A percentile compares a stretch with the other conserved stretches of the same genome.
phyloP scores from a whole-genome alignment of 2,888 invertebrate species.

The Heliconius ethilla region DNA sequence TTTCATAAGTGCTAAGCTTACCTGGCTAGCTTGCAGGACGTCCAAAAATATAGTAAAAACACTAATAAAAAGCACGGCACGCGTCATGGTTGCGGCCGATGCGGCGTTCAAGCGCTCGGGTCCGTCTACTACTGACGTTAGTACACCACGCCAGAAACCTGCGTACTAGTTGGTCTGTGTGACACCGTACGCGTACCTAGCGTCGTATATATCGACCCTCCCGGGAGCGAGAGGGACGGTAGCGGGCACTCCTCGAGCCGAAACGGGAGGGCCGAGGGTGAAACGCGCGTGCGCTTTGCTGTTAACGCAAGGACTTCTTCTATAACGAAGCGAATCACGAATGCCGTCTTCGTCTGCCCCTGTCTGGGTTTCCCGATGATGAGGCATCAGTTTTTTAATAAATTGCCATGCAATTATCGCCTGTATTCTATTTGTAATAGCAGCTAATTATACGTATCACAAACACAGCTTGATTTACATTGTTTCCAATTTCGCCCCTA shows the following conservation, averaged over 20 bases:
- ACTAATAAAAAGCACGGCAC: constrained; percentile 83
- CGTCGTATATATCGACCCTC: constrained; percentile 81
- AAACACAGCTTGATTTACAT: constrained; percentile 35
- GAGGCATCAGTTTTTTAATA: constrained; percentile 71
- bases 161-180: constrained; percentile 74
- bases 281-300: constrained; percentile 75
- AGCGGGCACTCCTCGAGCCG: constrained; percentile 43
- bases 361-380: constrained; percentile 78
- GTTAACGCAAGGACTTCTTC: constrained; percentile 60
- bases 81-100: constrained; percentile 82
- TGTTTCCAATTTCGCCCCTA: constrained; percentile 38
- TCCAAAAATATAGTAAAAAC: constrained; percentile 83
- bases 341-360: constrained; percentile 76
- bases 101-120: constrained; percentile 60
- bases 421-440: constrained; percentile 33
- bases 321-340: constrained; percentile 70
- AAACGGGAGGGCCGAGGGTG: constrained; percentile 63
- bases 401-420: constrained; percentile 40
- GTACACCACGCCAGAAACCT: constrained; percentile 73
- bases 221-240: constrained; percentile 65
- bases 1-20: constrained; percentile 59
- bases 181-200: constrained; percentile 77
- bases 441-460: constrained; percentile 38
- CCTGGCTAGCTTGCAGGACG: constrained; percentile 81
- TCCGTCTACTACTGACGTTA: constrained; percentile 68